Evolutionary conservation across 2,888 invertebrate species (phyloP), one percentile per base, ranked within the genome.

Genomic region (Aromia moschata): DNA sequence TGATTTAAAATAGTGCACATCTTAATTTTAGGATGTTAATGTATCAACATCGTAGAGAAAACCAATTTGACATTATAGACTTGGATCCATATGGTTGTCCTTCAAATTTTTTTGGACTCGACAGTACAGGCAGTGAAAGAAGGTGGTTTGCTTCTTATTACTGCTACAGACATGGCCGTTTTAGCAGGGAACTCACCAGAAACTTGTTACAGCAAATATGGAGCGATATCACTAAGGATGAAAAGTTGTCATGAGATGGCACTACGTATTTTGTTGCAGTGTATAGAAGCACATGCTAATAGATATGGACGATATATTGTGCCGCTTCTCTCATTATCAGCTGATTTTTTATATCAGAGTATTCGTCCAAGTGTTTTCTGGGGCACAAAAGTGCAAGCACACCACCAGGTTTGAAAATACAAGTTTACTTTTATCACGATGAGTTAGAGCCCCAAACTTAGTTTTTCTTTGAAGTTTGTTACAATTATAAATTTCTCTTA

Each of bases 71-170:
- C 73, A 94, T 89, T 0, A 89, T 99, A 49, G 99, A 99, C 80
- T 81, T 99, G 56, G 99, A 99, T 82, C 99, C 99, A 0, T 99
- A 98, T 69, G 99, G 99, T 1, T 94, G 95, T 71, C 96, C 99
- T 0, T 89, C 94, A 1, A 87, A n/a, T 88, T 36, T 99, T 99
- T 81, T 83, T 99, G 0, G 96, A 97, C 76, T 86, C 91, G 0
- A 94, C 96, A 0, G 89, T 98, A 0, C 92, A 94, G 77, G 87
- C 89, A 58, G 82, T 94, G 0, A 84, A 85, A 44, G 89, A 93
- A 67, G 92, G 93, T 10, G 98, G 98, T 0, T 77, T 99, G 17
- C 81, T 99, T 20, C 86, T 98, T 69, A 89, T 99, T 0, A 99
- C 99, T 0, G 98, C 97, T 17, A 99, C 99, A 0, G 99, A 99